Conservation (phyloP, 2,888 invertebrate genomes). For the Lissonota sp. region DNA sequence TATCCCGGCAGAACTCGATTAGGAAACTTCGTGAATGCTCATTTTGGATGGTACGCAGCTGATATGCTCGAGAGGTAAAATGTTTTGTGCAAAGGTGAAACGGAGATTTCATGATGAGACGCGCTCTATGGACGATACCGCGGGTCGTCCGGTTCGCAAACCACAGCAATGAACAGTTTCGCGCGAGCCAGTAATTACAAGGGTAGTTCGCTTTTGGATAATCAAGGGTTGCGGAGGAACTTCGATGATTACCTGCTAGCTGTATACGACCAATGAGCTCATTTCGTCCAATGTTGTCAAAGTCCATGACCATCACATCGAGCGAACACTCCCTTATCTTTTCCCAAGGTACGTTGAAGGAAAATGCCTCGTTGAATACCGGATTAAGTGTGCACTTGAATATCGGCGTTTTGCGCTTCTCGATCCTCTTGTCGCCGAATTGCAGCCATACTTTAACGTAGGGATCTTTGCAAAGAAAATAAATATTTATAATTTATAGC, state of each 20-base stretch:
- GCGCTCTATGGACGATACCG: too few species aligned
- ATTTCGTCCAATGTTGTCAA: conserved; percentile 97
- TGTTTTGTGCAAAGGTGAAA: too few species aligned
- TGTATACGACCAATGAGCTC: conserved; percentile 96
- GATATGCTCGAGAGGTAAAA: background rate
- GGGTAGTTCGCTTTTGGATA: background rate
- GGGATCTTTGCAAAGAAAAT: conserved; percentile 90
- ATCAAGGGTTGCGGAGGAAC: background rate
- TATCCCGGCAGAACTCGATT: conserved; percentile 43
- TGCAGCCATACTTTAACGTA: conserved; percentile 99
- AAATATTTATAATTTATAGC: background rate
- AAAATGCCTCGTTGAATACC: conserved; percentile 97
- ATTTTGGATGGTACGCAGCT: background rate
- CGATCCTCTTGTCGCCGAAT: conserved; percentile 96
- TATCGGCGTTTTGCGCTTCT: conserved; percentile 97
- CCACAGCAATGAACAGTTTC: too few species aligned
- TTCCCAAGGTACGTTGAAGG: conserved; percentile 98
- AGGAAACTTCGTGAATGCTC: conserved; percentile 16
- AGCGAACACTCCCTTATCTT: conserved; percentile 97
- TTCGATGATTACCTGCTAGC: conserved; percentile 89
- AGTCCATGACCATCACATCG: conserved; percentile 98
- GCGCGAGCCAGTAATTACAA: conserved; percentile 2
- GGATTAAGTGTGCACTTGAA: conserved; percentile 97
- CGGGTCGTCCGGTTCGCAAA: too few species aligned
- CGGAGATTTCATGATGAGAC: too few species aligned